These are phyloP conservation scores for Oscheius sp. DNA, from an alignment of 2,888 invertebrate species.

Conservation along the genomic window DNA sequence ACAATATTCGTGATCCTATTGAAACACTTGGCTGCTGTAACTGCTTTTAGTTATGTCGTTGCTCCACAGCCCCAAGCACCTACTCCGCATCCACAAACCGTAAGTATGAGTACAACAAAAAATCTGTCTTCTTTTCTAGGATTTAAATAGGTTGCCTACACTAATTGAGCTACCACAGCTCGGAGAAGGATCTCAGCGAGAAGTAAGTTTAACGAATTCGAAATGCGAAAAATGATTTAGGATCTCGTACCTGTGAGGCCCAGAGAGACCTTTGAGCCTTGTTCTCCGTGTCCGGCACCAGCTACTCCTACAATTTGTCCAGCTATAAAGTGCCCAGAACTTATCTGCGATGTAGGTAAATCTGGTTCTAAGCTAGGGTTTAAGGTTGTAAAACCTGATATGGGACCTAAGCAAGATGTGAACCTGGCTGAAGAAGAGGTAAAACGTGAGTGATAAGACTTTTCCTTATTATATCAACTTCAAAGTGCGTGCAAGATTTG, in stretches of 20 bases:
- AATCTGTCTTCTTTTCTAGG: neutral
- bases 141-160: neutral
- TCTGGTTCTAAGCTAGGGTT: neutral
- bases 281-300: constrained; percentile 29
- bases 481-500: constrained; percentile 16
- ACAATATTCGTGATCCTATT: no score
- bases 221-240: neutral
- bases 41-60: no score
- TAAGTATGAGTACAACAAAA: no score
- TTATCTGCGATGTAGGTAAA: constrained; percentile 21
- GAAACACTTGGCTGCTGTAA: no score
- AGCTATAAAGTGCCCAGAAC: constrained; percentile 14
- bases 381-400: constrained; percentile 12
- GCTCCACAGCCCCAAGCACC: no score
- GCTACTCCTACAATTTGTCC: constrained; percentile 30
- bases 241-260: neutral
- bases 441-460: neutral
- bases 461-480: constrained; percentile 1
- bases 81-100: no score
- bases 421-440: neutral
- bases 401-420: neutral
- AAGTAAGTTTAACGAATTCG: neutral
- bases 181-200: neutral
- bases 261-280: neutral
- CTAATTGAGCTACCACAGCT: constrained; percentile 24